Conservation (phyloP, 2,113 vertebrate species). For the rabbit (Oryctolagus cuniculus) region mOryCun1.1 NC_091432.1:26007001-26007500, state of each 20-base stretch:
- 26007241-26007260: conserved; percentile 74
- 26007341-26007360: conserved; percentile 68
- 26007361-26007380: conserved; percentile 64
- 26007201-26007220: conserved; percentile 59
- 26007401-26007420: neutral
- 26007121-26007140: neutral
- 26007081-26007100: neutral
- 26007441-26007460: neutral
- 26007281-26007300: conserved; percentile 70
- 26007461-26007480: neutral
- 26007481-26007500: conserved; percentile 33
- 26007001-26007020: neutral
- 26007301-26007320: conserved; percentile 68
- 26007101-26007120: neutral
- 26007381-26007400: neutral
- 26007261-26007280: conserved; percentile 62
- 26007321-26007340: conserved; percentile 58
- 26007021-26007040: neutral
- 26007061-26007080: neutral
- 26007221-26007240: conserved; percentile 55
- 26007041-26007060: neutral
- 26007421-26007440: neutral
- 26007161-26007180: neutral
- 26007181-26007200: conserved; percentile 9
- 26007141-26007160: neutral